Evolutionary conservation across 2,888 invertebrate species (phyloP).

Genomic region (Zelleria hepariella): DNA sequence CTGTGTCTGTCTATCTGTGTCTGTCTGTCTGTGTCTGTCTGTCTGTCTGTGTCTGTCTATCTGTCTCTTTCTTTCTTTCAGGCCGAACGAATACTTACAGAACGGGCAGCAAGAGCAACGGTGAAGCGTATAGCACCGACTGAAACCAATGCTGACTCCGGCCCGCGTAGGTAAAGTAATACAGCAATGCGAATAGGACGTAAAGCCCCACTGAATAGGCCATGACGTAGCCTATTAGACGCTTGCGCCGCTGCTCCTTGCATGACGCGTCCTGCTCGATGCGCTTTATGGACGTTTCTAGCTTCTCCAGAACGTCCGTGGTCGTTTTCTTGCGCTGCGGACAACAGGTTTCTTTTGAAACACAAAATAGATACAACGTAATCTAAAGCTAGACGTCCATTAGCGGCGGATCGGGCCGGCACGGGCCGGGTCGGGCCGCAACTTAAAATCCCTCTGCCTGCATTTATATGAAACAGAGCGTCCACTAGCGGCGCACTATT

Average conservation of each 20-base stretch:
- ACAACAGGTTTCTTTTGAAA: too few species aligned
- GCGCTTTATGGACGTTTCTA: slow-evolving; percentile 84
- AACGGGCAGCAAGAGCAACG: slow-evolving; percentile 52
- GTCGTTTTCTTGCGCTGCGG: slow-evolving; percentile 67
- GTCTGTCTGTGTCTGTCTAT: background rate
- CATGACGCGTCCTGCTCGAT: slow-evolving; percentile 85
- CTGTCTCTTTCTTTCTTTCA: background rate
- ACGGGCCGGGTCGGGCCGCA: too few species aligned
- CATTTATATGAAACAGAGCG: too few species aligned
- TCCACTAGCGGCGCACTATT: too few species aligned
- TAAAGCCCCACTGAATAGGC: slow-evolving; percentile 77
- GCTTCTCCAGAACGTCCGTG: slow-evolving; percentile 73
- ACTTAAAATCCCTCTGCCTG: too few species aligned
- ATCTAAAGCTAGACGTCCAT: too few species aligned
- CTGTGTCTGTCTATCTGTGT: background rate
- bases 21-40: background rate
- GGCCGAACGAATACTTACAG: background rate
- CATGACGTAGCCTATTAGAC: slow-evolving; percentile 84
- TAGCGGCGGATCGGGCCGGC: too few species aligned
- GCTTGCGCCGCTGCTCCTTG: slow-evolving; percentile 86
- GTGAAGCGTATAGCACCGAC: slow-evolving; percentile 81
- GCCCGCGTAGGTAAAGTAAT: slow-evolving; percentile 87
- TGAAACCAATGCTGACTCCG: slow-evolving; percentile 79
- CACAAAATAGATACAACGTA: too few species aligned
- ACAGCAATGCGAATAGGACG: slow-evolving; percentile 78